phyloP scores from a whole-genome alignment of 2,888 invertebrate genomes.

The Axea sp. region DNA sequence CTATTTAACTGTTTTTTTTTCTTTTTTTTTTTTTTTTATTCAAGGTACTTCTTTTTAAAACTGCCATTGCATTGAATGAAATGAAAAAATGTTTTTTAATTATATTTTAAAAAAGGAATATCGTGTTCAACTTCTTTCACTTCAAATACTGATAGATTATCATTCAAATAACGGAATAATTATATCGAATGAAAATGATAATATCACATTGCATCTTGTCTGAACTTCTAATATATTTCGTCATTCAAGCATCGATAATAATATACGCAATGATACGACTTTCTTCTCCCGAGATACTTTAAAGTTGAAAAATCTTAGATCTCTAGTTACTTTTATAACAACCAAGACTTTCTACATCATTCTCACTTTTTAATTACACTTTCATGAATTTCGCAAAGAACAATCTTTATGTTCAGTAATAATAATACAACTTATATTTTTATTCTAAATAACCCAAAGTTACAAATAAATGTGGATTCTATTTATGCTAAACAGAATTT shows the following conservation, averaged over 20 bases:
- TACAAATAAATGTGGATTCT: too few relatives aligned
- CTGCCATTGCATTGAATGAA: background rate
- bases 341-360: background rate
- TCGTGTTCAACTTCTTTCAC: slow-evolving; percentile 1
- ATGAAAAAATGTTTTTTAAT: background rate
- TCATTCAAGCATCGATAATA: slow-evolving; percentile 31
- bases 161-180: slow-evolving; percentile 8
- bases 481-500: too few relatives aligned
- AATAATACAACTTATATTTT: too few relatives aligned
- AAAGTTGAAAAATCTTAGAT: slow-evolving; percentile 32
- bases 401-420: too few relatives aligned
- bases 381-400: too few relatives aligned
- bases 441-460: too few relatives aligned
- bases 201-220: slow-evolving; percentile 12
- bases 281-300: slow-evolving; percentile 33
- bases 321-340: slow-evolving; percentile 24
- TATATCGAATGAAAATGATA: slow-evolving; percentile 3
- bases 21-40: slow-evolving; percentile 14
- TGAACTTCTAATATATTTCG: slow-evolving; percentile 16
- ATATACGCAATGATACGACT: slow-evolving; percentile 20
- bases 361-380: slow-evolving; percentile 7
- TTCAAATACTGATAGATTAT: slow-evolving; percentile 8
- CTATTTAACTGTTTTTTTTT: too few relatives aligned
- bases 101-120: too few relatives aligned
- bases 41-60: slow-evolving; percentile 13